A percentile compares a stretch with the other conserved stretches of the same genome.
These are phyloP conservation scores for Eolophus roseicapilla DNA, from an alignment of 2,113 vertebrate genomes.

Conservation along the genomic window DNA sequence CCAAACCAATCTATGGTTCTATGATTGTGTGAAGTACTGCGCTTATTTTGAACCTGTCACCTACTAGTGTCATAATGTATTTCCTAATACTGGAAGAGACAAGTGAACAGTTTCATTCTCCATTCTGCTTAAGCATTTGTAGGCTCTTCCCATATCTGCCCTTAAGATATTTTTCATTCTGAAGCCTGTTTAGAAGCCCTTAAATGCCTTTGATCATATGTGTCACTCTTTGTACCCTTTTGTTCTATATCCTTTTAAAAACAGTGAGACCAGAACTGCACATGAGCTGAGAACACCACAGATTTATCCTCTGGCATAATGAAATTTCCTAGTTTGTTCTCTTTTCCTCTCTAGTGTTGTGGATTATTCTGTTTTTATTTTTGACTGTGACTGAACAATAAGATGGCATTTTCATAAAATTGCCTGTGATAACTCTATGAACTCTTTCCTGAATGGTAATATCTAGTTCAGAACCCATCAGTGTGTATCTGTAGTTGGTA, in stretches of 20 bases:
- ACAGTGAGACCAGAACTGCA: neutral
- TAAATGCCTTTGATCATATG: neutral
- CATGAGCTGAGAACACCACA: neutral
- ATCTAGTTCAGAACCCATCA: neutral
- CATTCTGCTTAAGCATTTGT: neutral
- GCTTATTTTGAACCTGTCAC: neutral
- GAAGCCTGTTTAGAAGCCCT: neutral
- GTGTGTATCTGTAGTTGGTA: neutral
- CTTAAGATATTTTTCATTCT: neutral
- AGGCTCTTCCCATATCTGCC: neutral
- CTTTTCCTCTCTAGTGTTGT: neutral
- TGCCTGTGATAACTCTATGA: neutral
- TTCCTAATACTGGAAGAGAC: neutral
- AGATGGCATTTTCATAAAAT: neutral
- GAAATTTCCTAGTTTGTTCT: neutral
- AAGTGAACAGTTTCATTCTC: neutral
- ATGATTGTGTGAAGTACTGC: neutral
- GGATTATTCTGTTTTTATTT: conserved; percentile 15
- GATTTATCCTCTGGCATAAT: neutral
- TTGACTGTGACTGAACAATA: neutral
- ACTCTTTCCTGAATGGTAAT: neutral
- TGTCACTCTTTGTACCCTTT: neutral
- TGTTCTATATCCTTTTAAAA: neutral
- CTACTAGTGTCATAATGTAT: neutral
- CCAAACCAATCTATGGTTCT: neutral